These are phyloP conservation scores for Todiramphus saurophagus DNA, from an alignment of 2,113 vertebrate species.

Conservation along the genomic window DNA sequence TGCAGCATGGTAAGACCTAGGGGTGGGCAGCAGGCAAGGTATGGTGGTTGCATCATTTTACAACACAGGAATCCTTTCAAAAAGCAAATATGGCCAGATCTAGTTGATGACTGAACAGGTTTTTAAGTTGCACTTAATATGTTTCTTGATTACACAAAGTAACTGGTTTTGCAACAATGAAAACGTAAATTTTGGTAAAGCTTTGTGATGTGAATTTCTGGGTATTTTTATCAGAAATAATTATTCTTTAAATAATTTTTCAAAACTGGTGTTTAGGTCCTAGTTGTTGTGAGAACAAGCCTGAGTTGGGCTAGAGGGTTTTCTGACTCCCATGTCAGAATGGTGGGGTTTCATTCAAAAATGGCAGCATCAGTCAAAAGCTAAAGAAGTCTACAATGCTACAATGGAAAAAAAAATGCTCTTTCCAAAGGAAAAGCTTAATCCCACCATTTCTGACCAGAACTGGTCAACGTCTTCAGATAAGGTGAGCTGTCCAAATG, in stretches of 20 bases:
- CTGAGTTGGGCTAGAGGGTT: not conserved
- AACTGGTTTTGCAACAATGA: not conserved
- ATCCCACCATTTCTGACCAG: not conserved
- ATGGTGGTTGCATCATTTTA: not conserved
- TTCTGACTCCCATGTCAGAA: not conserved
- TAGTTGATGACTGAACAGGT: not conserved
- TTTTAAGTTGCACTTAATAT: not conserved
- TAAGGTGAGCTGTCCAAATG: not conserved
- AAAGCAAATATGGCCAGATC: not conserved
- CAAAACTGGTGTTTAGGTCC: not conserved
- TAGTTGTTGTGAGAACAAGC: not conserved
- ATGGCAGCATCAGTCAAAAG: not conserved
- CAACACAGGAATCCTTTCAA: not conserved
- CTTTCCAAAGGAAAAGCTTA: not conserved
- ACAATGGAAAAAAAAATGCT: not conserved
- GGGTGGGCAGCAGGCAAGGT: not conserved
- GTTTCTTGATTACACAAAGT: not conserved
- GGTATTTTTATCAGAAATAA: not conserved
- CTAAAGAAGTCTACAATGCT: not conserved
- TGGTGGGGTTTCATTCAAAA: not conserved
- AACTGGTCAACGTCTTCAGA: not conserved
- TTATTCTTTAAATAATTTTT: not conserved
- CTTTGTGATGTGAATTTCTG: not conserved
- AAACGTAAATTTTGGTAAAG: not conserved
- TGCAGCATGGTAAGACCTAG: not conserved